These are phyloP conservation scores for Sinocyclocheilus rhinocerous DNA, from an alignment of 2,113 vertebrate species.

Conservation along the genomic window DNA sequence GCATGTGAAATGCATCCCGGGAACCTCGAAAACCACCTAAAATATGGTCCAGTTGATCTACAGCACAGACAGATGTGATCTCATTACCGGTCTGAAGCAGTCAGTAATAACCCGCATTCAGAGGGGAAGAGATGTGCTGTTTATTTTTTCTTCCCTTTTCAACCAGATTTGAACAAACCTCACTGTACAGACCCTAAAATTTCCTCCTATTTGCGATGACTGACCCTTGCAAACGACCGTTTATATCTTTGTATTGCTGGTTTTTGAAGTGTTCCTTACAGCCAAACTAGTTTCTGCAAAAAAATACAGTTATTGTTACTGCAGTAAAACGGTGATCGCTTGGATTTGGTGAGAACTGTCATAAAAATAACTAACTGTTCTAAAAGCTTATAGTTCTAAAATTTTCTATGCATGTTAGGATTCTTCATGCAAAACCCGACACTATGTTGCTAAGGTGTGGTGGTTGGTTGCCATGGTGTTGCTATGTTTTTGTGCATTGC, in stretches of 20 bases:
- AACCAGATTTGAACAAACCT: slow-evolving; percentile 13
- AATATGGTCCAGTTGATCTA: background rate
- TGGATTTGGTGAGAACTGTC: background rate
- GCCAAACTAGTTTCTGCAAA: background rate
- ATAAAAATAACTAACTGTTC: background rate
- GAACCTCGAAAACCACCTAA: background rate
- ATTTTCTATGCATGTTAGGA: background rate
- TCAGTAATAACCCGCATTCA: background rate
- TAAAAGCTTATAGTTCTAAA: too few relatives aligned
- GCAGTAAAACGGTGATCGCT: background rate
- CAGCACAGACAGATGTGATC: slow-evolving; percentile 7
- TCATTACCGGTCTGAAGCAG: slow-evolving; percentile 4
- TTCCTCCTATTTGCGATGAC: background rate
- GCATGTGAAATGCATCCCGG: background rate
- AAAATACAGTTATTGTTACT: background rate
- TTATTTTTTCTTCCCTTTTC: too few relatives aligned
- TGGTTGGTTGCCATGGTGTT: too few relatives aligned
- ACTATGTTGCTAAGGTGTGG: too few relatives aligned
- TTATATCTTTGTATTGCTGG: background rate
- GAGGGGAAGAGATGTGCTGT: too few relatives aligned
- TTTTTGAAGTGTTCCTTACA: background rate
- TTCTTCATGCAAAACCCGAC: too few relatives aligned
- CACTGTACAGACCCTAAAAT: slow-evolving; percentile 18
- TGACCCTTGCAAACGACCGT: background rate
- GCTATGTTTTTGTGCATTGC: too few relatives aligned